A percentile compares a stretch with the other conserved stretches of the same genome.
Conservation (phyloP, 2,797 vertebrate species). For the Pristis pectinata region DNA sequence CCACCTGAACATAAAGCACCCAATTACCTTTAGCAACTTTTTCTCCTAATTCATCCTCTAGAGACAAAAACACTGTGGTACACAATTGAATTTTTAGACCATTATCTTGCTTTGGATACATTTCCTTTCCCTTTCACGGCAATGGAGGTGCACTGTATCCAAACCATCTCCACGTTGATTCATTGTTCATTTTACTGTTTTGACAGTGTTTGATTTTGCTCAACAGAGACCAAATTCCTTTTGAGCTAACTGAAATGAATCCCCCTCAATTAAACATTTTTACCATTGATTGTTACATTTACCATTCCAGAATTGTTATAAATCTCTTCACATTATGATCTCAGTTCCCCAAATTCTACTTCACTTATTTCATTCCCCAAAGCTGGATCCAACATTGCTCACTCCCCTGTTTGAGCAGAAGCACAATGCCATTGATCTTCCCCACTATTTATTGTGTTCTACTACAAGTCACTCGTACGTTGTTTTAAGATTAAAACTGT, state of each 20-base stretch:
- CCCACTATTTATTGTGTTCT: neutral
- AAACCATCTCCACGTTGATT: neutral
- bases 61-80: no score
- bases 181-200: neutral
- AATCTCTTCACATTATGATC: neutral
- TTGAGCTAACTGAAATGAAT: neutral
- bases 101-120: neutral
- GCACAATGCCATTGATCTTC: neutral
- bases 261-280: neutral
- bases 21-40: no score
- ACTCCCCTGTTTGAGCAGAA: neutral
- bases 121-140: neutral
- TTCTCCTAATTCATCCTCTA: no score
- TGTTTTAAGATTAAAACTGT: neutral
- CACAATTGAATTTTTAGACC: neutral
- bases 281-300: neutral
- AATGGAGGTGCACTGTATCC: neutral
- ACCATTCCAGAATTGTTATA: neutral
- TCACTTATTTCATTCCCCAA: neutral
- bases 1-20: no score
- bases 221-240: neutral
- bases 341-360: neutral
- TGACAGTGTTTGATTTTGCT: neutral
- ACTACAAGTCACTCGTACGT: neutral
- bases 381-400: neutral